Conservation (phyloP, 2,113 vertebrate genomes). For the Centropus unirufus region DNA sequence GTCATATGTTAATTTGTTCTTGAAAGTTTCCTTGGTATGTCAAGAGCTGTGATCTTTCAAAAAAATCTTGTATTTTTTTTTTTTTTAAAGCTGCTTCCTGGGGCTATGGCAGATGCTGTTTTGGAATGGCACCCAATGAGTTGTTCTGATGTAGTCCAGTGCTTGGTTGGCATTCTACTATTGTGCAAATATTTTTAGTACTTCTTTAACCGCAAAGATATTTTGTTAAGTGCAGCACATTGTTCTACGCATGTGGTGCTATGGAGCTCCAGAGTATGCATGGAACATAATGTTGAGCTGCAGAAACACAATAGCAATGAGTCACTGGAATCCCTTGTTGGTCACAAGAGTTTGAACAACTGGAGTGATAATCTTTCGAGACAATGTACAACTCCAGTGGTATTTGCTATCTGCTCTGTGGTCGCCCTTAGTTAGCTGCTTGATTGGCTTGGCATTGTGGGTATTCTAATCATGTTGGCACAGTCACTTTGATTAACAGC, state of each 20-base stretch:
- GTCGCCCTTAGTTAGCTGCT: constrained; percentile 60
- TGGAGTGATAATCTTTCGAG: constrained; percentile 63
- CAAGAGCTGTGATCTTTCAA: constrained; percentile 51
- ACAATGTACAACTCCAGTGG: constrained; percentile 68
- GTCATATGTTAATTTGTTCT: constrained; percentile 59
- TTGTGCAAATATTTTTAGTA: constrained; percentile 47
- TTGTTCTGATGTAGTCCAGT: constrained; percentile 34
- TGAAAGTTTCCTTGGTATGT: constrained; percentile 29
- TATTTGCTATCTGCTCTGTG: constrained; percentile 54
- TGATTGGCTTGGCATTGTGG: constrained; percentile 57
- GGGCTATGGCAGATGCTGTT: constrained; percentile 49
- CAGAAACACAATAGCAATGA: constrained; percentile 60
- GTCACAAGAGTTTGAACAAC: constrained; percentile 51
- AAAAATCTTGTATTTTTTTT: not conserved
- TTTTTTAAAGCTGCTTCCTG: constrained; percentile 22
- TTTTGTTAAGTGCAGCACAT: constrained; percentile 58
- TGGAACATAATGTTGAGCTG: constrained; percentile 47
- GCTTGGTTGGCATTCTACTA: constrained; percentile 47
- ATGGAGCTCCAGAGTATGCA: constrained; percentile 39
- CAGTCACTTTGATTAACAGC: constrained; percentile 71
- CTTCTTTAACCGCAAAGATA: constrained; percentile 25
- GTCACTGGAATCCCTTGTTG: constrained; percentile 49
- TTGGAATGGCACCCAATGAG: constrained; percentile 14
- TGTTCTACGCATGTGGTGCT: constrained; percentile 60
- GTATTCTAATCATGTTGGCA: constrained; percentile 67